Conservation (phyloP, 2,113 vertebrate genomes). For the Vireo altiloquus region DNA sequence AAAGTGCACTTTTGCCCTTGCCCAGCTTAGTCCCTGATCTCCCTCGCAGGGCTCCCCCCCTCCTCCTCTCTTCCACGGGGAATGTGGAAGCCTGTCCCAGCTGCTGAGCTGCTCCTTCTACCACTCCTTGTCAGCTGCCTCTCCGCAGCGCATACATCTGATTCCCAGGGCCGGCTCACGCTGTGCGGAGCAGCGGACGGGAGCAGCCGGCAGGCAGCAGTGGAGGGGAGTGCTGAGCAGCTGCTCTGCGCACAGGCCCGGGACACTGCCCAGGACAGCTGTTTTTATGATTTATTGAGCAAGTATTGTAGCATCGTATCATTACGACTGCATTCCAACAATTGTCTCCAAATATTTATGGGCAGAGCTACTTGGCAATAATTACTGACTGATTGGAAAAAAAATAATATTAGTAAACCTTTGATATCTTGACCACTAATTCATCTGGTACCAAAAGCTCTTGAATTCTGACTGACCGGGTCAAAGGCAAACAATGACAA, state of each 20-base stretch:
- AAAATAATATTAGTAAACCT: not conserved
- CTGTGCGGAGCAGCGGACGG: not conserved
- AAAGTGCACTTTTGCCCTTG: not conserved
- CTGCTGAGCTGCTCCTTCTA: constrained; percentile 20
- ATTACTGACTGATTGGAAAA: not conserved
- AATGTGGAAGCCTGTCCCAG: constrained; percentile 32
- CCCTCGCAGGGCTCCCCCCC: not conserved
- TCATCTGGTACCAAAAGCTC: not conserved
- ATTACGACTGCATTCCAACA: constrained; percentile 44
- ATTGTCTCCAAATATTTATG: constrained; percentile 52
- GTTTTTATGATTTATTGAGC: constrained; percentile 37
- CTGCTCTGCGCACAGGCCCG: constrained; percentile 3
- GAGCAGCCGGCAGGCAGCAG: constrained; percentile 65
- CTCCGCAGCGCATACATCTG: not conserved
- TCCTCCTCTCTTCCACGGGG: not conserved
- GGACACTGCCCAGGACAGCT: constrained; percentile 23
- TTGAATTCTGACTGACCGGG: not conserved
- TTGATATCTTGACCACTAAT: not conserved
- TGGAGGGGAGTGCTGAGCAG: constrained; percentile 24
- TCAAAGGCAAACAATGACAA: not conserved
- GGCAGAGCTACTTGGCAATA: not conserved
- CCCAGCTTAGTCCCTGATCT: not conserved
- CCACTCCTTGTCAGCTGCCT: constrained; percentile 49
- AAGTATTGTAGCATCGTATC: not conserved
- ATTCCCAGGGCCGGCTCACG: constrained; percentile 29